Base-by-base conservation (phyloP, 2,888 invertebrate genomes). In the Syrista parreyssii region DNA sequence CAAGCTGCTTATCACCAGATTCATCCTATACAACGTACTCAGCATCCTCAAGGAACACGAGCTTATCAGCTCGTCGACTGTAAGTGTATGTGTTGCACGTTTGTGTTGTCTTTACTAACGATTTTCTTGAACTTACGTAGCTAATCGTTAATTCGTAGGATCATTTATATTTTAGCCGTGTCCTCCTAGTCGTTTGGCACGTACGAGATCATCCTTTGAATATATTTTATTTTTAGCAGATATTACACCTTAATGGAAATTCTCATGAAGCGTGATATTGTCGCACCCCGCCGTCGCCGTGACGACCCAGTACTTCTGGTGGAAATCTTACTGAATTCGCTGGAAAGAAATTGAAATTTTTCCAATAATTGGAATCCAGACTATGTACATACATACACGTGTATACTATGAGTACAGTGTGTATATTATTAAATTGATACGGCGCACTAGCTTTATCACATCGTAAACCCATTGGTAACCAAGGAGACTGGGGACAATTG, bases 1-100 rank as follows among this genome's bases (percentile, higher is more conserved):
- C 81, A 81, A 79, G 79, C 77, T 74, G 86, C 89, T 85, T 90
- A 89, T 86, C 89, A 88, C 81, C 84, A 89, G 82, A 84, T 88
- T 79, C 89, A 89, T 84, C 89, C 88, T 76, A 85, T 88, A 82
- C 86, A 85, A 73, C 86, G 85, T 68, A 73, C 79, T 9, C 81
- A 78, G 77, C 83, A 78, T 72, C 81, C 81, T 1, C 82, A 82
- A 35, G 74, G 75, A 55, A 68, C 80, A 15, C 79, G 79, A 30
- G 68, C 83, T 74, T 86, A 86, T 82, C 83, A 82, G n/a, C 76
- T 79, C 55, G 83, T 80, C 80, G 86, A 89, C 80, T 87, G 90
- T 90, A 88, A 90, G 90, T 89, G 81, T 84, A 84, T 75, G 82
- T 82, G 84, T 84, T 83, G 75, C 76, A 73, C 75, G 40, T 77